Conservation (phyloP, 2,113 vertebrate species). For the Arenaria interpres region DNA sequence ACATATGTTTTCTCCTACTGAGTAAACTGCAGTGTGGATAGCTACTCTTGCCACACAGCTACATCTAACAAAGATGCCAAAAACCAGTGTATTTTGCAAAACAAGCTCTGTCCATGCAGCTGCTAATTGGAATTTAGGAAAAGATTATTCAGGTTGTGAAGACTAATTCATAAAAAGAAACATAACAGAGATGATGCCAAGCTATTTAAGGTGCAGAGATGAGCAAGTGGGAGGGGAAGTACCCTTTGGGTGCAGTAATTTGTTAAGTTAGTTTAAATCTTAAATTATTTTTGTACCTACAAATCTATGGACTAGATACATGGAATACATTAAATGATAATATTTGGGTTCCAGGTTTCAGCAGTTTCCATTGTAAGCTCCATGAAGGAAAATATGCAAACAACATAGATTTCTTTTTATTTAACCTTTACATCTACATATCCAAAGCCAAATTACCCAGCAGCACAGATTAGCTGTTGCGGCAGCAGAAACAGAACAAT, state of each 20-base stretch:
- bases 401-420: not conserved
- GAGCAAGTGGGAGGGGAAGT: not conserved
- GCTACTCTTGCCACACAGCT: not conserved
- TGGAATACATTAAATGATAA: not conserved
- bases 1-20: not conserved
- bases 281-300: not conserved
- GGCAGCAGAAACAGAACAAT: not conserved
- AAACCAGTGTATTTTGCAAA: not conserved
- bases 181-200: accelerated
- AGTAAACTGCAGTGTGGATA: not conserved
- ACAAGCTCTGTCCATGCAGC: not conserved
- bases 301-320: not conserved
- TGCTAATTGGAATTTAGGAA: not conserved
- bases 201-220: not conserved
- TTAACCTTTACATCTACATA: not conserved
- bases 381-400: not conserved
- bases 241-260: not conserved
- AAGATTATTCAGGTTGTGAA: not conserved
- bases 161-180: not conserved
- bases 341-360: not conserved
- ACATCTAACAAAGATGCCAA: not conserved
- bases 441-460: not conserved
- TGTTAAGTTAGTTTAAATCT: not conserved
- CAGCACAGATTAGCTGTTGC: not conserved
- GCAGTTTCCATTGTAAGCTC: not conserved